These are phyloP conservation scores for Ceyx cyanopectus DNA, from an alignment of 2,113 vertebrate species.

Conservation along the genomic window DNA sequence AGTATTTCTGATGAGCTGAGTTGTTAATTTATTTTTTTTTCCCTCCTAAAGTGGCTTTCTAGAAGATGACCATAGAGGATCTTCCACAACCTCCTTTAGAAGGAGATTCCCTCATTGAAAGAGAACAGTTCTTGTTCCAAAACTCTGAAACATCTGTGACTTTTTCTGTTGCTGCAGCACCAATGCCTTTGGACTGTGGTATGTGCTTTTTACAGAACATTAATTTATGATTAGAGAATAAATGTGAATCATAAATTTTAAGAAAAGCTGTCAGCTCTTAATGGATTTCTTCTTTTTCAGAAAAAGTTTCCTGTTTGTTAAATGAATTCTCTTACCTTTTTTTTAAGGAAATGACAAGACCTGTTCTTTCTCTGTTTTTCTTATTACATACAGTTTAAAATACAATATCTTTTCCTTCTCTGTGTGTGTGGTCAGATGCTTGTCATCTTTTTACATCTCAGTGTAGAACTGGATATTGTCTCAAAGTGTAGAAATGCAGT, in stretches of 20 bases:
- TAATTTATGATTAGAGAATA: background rate
- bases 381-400: background rate
- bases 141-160: constrained; percentile 80
- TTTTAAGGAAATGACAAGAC: background rate
- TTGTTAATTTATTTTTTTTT: background rate
- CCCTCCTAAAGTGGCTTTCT: constrained; percentile 63
- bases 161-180: constrained; percentile 93
- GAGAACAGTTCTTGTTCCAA: constrained; percentile 73
- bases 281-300: background rate
- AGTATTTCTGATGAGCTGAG: background rate
- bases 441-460: background rate
- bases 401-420: background rate
- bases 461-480: background rate
- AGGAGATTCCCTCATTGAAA: constrained; percentile 79
- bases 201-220: constrained; percentile 54
- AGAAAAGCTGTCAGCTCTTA: background rate
- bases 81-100: constrained; percentile 76
- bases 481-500: background rate
- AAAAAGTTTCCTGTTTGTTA: background rate
- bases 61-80: constrained; percentile 87
- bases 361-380: background rate
- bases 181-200: constrained; percentile 96
- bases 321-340: background rate
- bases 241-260: background rate
- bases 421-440: background rate